These are phyloP conservation scores for Ceuthmochares aereus DNA, from an alignment of 2,113 vertebrate species.

Conservation along the genomic window DNA sequence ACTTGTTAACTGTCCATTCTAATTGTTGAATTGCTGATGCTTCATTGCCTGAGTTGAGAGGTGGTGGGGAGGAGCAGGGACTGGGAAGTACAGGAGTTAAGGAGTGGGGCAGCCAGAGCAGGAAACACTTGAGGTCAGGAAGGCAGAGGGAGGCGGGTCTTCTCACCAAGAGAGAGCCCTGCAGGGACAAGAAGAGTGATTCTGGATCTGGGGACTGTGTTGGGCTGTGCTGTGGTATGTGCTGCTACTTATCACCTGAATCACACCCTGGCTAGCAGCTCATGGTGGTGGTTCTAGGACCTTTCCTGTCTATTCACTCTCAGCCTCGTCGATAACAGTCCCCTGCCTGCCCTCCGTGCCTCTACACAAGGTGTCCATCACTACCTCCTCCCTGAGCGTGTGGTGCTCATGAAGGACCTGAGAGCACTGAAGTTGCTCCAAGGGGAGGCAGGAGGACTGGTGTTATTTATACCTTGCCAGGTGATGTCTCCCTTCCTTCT, in stretches of 20 bases:
- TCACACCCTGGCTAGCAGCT: not conserved
- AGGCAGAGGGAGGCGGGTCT: not conserved
- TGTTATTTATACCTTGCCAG: not conserved
- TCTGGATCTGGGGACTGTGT: not conserved
- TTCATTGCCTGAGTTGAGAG: not conserved
- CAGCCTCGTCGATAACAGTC: not conserved
- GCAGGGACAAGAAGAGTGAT: not conserved
- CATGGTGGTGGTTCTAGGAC: not conserved
- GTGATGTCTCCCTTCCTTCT: not conserved
- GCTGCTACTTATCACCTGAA: not conserved
- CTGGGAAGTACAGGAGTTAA: not conserved
- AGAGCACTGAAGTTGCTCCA: not conserved
- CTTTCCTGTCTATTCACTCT: not conserved
- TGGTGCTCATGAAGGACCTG: not conserved
- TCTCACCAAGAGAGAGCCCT: not conserved
- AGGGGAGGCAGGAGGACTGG: not conserved
- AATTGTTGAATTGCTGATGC: not conserved
- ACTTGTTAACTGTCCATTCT: not conserved
- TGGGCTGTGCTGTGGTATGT: not conserved
- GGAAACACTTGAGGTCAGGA: not conserved
- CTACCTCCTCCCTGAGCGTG: not conserved
- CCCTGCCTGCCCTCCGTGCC: not conserved
- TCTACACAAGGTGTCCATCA: not conserved
- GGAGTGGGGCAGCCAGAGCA: not conserved
- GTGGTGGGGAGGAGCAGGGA: not conserved